Conservation (phyloP, 2,113 vertebrate genomes). For the Cavia porcellus region DNA sequence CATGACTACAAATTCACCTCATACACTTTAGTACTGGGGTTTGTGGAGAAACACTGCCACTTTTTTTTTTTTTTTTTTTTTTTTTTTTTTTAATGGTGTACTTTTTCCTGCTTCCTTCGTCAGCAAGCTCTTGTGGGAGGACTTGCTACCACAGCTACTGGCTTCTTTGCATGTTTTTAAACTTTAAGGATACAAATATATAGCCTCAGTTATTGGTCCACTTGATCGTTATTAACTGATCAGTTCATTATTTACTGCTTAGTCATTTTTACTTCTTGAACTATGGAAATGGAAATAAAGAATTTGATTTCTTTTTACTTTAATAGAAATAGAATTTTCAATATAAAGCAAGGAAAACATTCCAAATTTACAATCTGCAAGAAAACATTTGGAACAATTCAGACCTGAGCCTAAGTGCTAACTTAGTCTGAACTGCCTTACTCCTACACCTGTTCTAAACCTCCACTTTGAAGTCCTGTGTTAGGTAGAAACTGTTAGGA, state of each 20-base stretch:
- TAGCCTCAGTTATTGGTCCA: neutral
- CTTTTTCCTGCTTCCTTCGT: neutral
- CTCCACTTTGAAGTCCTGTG: neutral
- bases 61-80: too few relatives aligned
- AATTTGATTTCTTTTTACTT: neutral
- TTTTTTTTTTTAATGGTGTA: too few relatives aligned
- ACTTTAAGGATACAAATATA: neutral
- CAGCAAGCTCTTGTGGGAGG: neutral
- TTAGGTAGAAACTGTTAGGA: neutral
- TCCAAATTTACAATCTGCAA: neutral
- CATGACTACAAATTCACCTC: neutral
- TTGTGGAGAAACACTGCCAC: neutral
- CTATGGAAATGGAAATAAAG: neutral
- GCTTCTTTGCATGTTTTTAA: neutral
- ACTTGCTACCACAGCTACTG: neutral
- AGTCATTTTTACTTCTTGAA: neutral
- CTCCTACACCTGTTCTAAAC: neutral
- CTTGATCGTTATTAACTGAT: neutral
- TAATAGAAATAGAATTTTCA: neutral
- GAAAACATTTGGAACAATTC: constrained; percentile 27
- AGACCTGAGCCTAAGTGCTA: neutral
- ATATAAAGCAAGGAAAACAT: neutral
- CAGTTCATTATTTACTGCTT: neutral
- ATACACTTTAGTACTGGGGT: neutral
- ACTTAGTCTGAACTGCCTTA: neutral